Conservation (phyloP, 2,888 invertebrate genomes). For the Drosophila tanythrix region DNA sequence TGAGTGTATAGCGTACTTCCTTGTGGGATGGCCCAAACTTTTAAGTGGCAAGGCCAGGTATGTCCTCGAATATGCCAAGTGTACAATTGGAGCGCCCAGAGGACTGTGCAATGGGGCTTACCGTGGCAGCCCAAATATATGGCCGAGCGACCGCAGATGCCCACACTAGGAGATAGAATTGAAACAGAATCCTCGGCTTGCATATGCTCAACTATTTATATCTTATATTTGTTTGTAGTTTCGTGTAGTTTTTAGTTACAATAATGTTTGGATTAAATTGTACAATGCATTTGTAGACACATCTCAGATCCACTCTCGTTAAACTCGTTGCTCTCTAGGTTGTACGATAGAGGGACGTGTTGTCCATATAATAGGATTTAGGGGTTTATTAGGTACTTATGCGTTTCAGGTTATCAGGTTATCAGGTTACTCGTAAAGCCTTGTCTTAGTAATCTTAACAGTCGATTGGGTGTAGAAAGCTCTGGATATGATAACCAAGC, state of each 20-base stretch:
- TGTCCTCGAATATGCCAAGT: conserved; percentile 42
- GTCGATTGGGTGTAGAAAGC: conserved; percentile 47
- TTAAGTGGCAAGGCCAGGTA: conserved; percentile 21
- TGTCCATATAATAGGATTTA: conserved; percentile 13
- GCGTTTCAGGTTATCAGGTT: conserved; percentile 41
- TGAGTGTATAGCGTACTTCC: not conserved
- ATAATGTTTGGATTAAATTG: conserved; percentile 66
- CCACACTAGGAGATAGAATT: conserved; percentile 1
- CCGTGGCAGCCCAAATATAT: conserved; percentile 28
- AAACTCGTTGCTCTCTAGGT: conserved; percentile 52
- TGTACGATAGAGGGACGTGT: conserved; percentile 15
- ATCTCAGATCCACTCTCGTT: conserved; percentile 51
- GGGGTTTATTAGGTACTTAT: conserved; percentile 43
- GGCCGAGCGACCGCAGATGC: conserved; percentile 14
- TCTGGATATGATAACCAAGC: conserved; percentile 40
- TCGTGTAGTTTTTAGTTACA: conserved; percentile 64
- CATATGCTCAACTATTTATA: conserved; percentile 63
- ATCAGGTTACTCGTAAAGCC: conserved; percentile 21
- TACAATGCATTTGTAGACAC: conserved; percentile 53
- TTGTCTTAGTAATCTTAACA: conserved; percentile 31
- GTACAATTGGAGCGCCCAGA: conserved; percentile 23
- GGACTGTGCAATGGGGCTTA: conserved; percentile 1
- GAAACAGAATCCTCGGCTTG: conserved; percentile 19
- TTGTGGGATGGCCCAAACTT: conserved; percentile 4
- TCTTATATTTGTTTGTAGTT: conserved; percentile 53